Evolutionary conservation across 2,888 invertebrate species (phyloP).

Genomic region (Ametastegia equiseti): DNA sequence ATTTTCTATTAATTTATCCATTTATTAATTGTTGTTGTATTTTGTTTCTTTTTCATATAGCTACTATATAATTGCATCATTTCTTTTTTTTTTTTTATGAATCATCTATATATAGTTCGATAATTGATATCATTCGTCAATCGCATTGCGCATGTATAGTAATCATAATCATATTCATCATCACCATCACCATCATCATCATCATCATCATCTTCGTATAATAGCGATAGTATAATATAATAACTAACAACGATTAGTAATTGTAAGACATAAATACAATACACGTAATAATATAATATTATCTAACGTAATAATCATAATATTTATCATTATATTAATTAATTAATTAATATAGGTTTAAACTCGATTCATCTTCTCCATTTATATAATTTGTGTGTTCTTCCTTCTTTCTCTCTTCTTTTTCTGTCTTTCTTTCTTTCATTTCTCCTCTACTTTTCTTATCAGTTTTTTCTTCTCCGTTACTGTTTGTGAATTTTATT

Average conservation of each 20-base stretch:
- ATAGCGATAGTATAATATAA: slow-evolving; percentile 56
- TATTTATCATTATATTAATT: slow-evolving; percentile 54
- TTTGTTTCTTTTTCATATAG: not conserved
- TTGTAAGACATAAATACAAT: slow-evolving; percentile 73
- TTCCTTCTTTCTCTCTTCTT: not conserved
- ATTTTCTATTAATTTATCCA: not conserved
- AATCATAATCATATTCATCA: not conserved
- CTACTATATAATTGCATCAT: not conserved
- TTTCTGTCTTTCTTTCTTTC: slow-evolving; percentile 9
- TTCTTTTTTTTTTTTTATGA: no score
- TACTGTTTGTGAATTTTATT: no score
- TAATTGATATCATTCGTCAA: not conserved
- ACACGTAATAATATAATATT: slow-evolving; percentile 68
- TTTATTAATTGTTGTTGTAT: not conserved
- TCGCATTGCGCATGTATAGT: not conserved
- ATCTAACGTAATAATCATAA: slow-evolving; percentile 70
- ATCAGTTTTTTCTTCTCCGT: slow-evolving; percentile 17
- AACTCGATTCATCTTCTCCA: not conserved
- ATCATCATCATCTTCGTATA: not conserved
- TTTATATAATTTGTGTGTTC: not conserved
- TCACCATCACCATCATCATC: no score
- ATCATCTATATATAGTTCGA: slow-evolving; percentile 1
- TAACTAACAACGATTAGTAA: slow-evolving; percentile 74
- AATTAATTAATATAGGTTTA: no score
- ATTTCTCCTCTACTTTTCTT: slow-evolving; percentile 26